Evolutionary conservation across 1,140 invertebrate genomes (phyloP).

Genomic region (Drosophila trapezifrons): DNA sequence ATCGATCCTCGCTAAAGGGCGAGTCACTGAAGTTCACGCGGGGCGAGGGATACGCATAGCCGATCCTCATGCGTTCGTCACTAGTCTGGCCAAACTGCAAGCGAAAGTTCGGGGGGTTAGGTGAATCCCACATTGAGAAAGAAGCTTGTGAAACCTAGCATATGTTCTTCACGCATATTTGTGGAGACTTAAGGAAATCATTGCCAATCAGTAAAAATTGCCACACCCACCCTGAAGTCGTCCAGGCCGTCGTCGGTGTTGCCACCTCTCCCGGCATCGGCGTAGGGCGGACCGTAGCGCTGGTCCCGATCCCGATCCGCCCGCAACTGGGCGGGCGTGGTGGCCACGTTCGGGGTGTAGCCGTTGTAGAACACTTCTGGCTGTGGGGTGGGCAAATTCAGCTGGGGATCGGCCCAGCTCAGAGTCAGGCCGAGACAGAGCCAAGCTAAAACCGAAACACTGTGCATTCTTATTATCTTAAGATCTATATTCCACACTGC

Average conservation of each 20-base stretch:
- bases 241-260: slow-evolving; percentile 68
- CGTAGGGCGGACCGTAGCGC: slow-evolving; percentile 80
- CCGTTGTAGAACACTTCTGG: slow-evolving; percentile 76
- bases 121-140: background rate
- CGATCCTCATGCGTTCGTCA: slow-evolving; percentile 77
- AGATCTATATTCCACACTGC: slow-evolving; percentile 69
- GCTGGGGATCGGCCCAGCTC: slow-evolving; percentile 80
- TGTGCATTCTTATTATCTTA: slow-evolving; percentile 54
- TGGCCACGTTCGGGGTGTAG: slow-evolving; percentile 70
- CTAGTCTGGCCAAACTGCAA: slow-evolving; percentile 77
- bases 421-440: slow-evolving; percentile 26
- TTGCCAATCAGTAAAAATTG: too few species aligned
- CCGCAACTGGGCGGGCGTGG: slow-evolving; percentile 65
- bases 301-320: slow-evolving; percentile 76
- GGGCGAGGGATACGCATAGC: slow-evolving; percentile 66
- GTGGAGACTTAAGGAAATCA: too few species aligned
- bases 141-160: too few species aligned
- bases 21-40: slow-evolving; percentile 71
- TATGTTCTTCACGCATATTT: too few species aligned
- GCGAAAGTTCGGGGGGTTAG: slow-evolving; percentile 9
- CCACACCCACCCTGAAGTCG: slow-evolving; percentile 78
- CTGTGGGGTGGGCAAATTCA: slow-evolving; percentile 85
- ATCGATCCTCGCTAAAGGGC: slow-evolving; percentile 71
- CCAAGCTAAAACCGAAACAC: slow-evolving; percentile 37
- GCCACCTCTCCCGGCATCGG: slow-evolving; percentile 42